Evolutionary conservation across 2,888 invertebrate species (phyloP).

Genomic region (Nymphalis urticae): DNA sequence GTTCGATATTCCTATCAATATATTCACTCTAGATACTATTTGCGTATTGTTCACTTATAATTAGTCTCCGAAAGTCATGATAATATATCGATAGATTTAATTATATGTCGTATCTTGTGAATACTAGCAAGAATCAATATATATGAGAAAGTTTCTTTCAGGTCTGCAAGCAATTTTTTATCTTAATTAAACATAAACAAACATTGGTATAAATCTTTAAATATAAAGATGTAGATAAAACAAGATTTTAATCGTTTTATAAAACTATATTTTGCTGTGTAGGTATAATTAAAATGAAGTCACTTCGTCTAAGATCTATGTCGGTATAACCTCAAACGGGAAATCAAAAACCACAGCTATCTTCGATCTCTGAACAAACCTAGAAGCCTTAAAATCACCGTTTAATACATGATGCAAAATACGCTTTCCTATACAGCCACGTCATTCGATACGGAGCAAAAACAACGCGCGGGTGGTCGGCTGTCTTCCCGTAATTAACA

Average conservation of each 20-base stretch:
- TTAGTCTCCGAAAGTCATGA: too few relatives aligned
- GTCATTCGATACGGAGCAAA: slow-evolving; percentile 44
- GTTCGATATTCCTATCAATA: too few relatives aligned
- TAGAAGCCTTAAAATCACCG: slow-evolving; percentile 29
- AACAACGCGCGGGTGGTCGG: slow-evolving; percentile 67
- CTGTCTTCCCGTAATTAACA: slow-evolving; percentile 62
- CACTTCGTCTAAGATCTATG: neutral
- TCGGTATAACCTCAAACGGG: slow-evolving; percentile 3
- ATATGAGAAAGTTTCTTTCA: too few relatives aligned
- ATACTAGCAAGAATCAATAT: too few relatives aligned
- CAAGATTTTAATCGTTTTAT: neutral
- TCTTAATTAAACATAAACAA: neutral
- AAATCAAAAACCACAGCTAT: slow-evolving; percentile 11
- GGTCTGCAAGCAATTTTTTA: too few relatives aligned
- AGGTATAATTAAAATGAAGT: slow-evolving; percentile 8
- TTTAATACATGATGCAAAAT: slow-evolving; percentile 2
- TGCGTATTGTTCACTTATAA: too few relatives aligned
- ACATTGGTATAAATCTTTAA: neutral
- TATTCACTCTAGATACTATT: too few relatives aligned
- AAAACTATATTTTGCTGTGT: neutral
- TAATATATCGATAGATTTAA: too few relatives aligned
- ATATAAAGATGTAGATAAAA: neutral
- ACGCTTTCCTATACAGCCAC: slow-evolving; percentile 10
- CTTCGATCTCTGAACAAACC: slow-evolving; percentile 5
- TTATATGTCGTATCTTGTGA: too few relatives aligned